phyloP scores from a whole-genome alignment of 2,797 vertebrate species.

The Cossypha caffra region DNA sequence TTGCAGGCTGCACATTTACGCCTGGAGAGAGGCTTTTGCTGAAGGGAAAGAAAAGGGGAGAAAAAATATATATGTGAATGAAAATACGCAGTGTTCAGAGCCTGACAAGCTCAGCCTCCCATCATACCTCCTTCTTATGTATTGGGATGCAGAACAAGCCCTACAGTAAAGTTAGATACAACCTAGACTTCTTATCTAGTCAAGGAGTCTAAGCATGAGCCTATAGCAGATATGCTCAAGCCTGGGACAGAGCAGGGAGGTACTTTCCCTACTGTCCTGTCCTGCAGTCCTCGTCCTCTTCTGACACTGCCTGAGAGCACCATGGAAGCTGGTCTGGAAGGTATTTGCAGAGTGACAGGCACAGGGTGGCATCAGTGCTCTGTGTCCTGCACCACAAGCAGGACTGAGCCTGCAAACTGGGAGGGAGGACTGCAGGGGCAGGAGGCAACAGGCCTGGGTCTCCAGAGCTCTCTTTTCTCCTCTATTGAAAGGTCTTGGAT shows the following conservation, averaged over 20 bases:
- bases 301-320: neutral
- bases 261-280: neutral
- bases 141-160: neutral
- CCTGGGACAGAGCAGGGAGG: neutral
- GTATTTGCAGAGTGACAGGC: neutral
- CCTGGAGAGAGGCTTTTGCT: conserved; percentile 92
- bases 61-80: neutral
- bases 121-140: neutral
- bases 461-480: neutral
- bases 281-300: neutral
- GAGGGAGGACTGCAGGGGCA: neutral
- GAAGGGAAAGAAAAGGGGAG: neutral
- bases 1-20: conserved; percentile 95
- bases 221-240: neutral
- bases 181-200: neutral
- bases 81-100: neutral
- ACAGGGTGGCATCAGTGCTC: neutral
- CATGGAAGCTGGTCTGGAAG: neutral
- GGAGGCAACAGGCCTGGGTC: neutral
- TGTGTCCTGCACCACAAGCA: neutral
- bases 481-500: neutral
- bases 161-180: neutral
- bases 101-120: neutral
- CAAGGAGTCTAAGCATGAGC: neutral
- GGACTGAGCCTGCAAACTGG: neutral